Percentiles rank a stretch among this genome's conserved stretches.
Evolutionary conservation across 1,140 invertebrate genomes (phyloP).

Genomic region (Ips typographus): DNA sequence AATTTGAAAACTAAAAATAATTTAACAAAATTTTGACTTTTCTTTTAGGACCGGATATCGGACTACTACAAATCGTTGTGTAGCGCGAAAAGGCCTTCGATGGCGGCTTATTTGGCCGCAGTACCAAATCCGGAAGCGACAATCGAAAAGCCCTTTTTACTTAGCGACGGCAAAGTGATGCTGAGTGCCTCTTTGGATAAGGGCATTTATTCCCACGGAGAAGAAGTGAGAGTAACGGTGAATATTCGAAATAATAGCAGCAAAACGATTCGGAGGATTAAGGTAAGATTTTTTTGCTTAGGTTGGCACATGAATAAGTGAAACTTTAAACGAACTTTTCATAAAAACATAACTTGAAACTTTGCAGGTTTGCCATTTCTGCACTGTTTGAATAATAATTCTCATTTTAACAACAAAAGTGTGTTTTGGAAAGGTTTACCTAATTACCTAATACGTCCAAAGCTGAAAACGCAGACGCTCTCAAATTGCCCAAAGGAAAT

Average conservation of each 20-base stretch:
- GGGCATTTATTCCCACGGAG: constrained; percentile 90
- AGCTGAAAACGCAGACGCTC: no score
- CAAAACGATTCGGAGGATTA: constrained; percentile 92
- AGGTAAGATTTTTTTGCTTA: constrained; percentile 59
- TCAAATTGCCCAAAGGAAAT: no score
- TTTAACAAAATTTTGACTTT: constrained; percentile 2
- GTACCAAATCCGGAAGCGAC: constrained; percentile 51
- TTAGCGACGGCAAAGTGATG: constrained; percentile 67
- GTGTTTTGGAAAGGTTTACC: no score
- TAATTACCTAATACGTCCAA: no score
- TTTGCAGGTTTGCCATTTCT: no score
- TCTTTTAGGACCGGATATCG: constrained; percentile 31
- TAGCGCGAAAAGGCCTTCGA: constrained; percentile 45
- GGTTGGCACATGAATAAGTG: not conserved
- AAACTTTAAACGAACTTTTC: not conserved
- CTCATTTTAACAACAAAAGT: no score
- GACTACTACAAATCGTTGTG: constrained; percentile 41
- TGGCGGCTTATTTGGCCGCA: constrained; percentile 45
- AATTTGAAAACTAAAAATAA: not conserved
- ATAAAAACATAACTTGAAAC: no score
- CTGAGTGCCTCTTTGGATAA: constrained; percentile 92
- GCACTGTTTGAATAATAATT: no score
- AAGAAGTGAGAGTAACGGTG: constrained; percentile 85
- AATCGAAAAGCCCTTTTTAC: constrained; percentile 62
- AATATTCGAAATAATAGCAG: constrained; percentile 91